Evolutionary conservation across 2,888 invertebrate species (phyloP).

Genomic region (Hermodice carunculata): DNA sequence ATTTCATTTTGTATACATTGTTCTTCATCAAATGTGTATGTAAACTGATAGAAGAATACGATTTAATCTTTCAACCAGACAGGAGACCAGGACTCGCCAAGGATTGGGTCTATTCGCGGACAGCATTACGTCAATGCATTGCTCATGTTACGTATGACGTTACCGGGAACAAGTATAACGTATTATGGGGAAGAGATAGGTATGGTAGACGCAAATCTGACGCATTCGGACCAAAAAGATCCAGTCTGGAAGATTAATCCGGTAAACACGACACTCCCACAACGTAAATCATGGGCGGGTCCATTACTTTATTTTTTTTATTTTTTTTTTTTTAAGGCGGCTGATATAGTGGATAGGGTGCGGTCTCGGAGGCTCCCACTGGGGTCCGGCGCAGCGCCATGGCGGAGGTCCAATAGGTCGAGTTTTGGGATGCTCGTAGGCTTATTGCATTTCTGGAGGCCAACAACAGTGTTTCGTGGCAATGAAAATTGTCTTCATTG

Average conservation of each 20-base stretch:
- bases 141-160: constrained; percentile 34
- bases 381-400: no score
- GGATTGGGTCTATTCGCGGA: neutral
- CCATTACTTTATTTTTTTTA: neutral
- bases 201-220: constrained; percentile 27
- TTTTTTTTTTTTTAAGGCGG: neutral
- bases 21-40: no score
- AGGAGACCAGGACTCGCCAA: constrained; percentile 24
- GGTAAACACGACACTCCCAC: neutral
- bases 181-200: constrained; percentile 47
- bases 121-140: constrained; percentile 1
- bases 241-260: constrained; percentile 23
- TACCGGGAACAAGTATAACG: constrained; percentile 35
- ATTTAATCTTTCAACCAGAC: no score
- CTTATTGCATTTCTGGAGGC: no score
- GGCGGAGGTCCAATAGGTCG: no score
- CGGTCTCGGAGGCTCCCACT: no score
- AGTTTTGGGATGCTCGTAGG: no score
- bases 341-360: no score
- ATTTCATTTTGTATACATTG: no score
- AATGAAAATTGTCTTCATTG: no score
- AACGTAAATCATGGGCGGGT: neutral
- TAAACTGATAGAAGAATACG: no score
- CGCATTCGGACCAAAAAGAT: constrained; percentile 4
- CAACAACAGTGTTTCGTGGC: no score